These are phyloP conservation scores for Sparus aurata DNA, from an alignment of 2,797 vertebrate genomes.

Conservation along the genomic window DNA sequence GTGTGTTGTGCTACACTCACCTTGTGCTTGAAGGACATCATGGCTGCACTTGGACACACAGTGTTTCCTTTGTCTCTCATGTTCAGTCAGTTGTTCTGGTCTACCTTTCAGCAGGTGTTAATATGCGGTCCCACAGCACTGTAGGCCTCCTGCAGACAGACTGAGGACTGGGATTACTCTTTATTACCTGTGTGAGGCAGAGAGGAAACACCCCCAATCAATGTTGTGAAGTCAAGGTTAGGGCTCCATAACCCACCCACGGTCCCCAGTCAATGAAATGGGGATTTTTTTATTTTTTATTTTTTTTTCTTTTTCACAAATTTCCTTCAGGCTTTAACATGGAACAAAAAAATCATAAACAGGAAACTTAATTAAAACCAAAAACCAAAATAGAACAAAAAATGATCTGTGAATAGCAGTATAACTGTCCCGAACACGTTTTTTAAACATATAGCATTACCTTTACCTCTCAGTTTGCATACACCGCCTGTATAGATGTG, in stretches of 20 bases:
- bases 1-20: slow-evolving; percentile 47
- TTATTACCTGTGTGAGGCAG: not conserved
- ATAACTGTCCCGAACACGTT: too few relatives aligned
- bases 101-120: slow-evolving; percentile 66
- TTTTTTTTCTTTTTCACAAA: too few relatives aligned
- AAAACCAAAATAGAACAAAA: too few relatives aligned
- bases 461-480: too few relatives aligned
- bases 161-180: not conserved
- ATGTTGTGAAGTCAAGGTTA: slow-evolving; percentile 19
- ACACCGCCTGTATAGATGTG: too few relatives aligned
- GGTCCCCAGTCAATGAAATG: too few relatives aligned
- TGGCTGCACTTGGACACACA: slow-evolving; percentile 28
- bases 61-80: slow-evolving; percentile 43
- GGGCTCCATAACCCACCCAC: not conserved
- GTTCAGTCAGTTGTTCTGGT: not conserved
- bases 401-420: too few relatives aligned
- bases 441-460: too few relatives aligned
- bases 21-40: slow-evolving; percentile 63
- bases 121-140: slow-evolving; percentile 36
- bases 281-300: too few relatives aligned
- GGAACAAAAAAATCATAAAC: too few relatives aligned
- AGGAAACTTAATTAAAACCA: too few relatives aligned
- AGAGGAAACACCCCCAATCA: not conserved
- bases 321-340: too few relatives aligned
- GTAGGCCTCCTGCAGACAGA: not conserved